Evolutionary conservation across 2,888 invertebrate genomes (phyloP).

Genomic region (Synanthedon vespiformis): DNA sequence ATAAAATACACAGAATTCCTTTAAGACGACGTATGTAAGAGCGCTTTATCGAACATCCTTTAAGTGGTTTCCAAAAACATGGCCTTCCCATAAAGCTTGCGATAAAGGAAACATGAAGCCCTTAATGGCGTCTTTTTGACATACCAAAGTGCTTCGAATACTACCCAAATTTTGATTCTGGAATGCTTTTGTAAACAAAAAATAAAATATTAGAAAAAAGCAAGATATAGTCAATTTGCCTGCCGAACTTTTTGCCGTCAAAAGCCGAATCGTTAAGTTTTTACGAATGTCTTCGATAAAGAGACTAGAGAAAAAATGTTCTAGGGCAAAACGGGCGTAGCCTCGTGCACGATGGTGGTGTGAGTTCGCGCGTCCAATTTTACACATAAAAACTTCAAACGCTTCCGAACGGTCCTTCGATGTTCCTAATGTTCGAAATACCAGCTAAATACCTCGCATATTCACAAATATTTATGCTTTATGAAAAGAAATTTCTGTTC

Average conservation of each 20-base stretch:
- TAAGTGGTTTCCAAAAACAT: slow-evolving; percentile 41
- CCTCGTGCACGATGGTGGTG: slow-evolving; percentile 6
- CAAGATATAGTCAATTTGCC: neutral
- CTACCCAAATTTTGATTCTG: neutral
- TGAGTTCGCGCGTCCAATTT: slow-evolving; percentile 2
- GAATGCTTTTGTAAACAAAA: neutral
- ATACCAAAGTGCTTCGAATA: neutral
- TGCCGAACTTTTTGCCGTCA: slow-evolving; percentile 7
- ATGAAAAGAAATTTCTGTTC: too few species aligned
- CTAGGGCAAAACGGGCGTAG: slow-evolving; percentile 12
- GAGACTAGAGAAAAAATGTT: slow-evolving; percentile 14
- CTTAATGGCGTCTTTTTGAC: neutral
- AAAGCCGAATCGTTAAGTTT: slow-evolving; percentile 17
- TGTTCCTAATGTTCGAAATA: neutral
- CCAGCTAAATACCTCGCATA: too few species aligned
- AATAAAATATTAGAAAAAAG: neutral
- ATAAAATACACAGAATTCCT: slow-evolving; percentile 12
- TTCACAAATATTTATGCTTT: too few species aligned
- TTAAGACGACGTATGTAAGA: slow-evolving; percentile 10
- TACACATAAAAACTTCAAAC: neutral
- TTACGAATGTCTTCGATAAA: slow-evolving; percentile 16
- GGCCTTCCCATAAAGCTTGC: slow-evolving; percentile 49
- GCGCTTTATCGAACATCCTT: slow-evolving; percentile 36
- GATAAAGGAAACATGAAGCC: slow-evolving; percentile 35
- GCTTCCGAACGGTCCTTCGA: neutral